Evolutionary conservation across 2,888 invertebrate genomes (phyloP).

Genomic region (Hartigia nigra): DNA sequence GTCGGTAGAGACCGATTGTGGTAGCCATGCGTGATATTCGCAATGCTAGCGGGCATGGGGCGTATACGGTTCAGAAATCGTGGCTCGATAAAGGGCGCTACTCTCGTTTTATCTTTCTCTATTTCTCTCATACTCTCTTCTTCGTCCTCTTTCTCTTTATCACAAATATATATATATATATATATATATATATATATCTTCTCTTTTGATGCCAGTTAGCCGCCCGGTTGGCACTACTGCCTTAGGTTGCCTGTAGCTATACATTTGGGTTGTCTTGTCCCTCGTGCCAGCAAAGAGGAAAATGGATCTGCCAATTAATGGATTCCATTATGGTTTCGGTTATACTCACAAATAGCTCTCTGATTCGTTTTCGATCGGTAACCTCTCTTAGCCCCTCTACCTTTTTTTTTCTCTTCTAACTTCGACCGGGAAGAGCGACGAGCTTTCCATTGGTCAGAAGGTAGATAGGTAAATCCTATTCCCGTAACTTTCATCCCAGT

Average conservation of each 20-base stretch:
- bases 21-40: not conserved
- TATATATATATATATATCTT: too few relatives aligned
- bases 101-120: not conserved
- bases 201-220: not conserved
- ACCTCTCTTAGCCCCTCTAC: not conserved
- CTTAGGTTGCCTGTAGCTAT: not conserved
- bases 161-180: not conserved
- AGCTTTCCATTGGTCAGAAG: not conserved
- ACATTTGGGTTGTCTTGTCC: not conserved
- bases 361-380: not conserved
- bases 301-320: not conserved
- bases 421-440: not conserved
- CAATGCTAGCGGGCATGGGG: not conserved
- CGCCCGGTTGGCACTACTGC: not conserved
- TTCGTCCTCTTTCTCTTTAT: not conserved
- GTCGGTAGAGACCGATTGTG: not conserved
- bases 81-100: not conserved
- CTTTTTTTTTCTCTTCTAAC: not conserved
- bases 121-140: not conserved
- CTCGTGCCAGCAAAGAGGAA: not conserved
- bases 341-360: not conserved
- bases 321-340: not conserved
- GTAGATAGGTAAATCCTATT: not conserved
- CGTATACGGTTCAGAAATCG: not conserved
- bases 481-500: not conserved